Percentiles rank a stretch among this genome's conserved stretches.
phyloP scores from a whole-genome alignment of 1,140 invertebrate genomes.

The Archegozetes longisetosus region DNA sequence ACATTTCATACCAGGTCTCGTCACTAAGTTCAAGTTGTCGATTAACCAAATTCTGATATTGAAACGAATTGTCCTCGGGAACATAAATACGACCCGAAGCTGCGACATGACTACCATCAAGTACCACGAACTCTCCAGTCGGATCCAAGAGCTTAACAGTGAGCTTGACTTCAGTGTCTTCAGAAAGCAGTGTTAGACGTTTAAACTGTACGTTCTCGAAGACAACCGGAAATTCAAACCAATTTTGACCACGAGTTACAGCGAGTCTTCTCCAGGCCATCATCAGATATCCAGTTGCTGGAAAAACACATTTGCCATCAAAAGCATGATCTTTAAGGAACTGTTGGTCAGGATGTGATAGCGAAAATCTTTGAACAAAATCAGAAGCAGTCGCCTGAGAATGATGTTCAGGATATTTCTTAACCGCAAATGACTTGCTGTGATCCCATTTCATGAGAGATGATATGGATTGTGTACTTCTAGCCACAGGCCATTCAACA shows the following conservation, averaged over 20 bases:
- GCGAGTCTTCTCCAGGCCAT: conserved; percentile 84
- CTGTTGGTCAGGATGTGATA: conserved; percentile 44
- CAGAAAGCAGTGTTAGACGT: conserved; percentile 36
- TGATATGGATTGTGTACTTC: conserved; percentile 33
- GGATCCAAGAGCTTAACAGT: conserved; percentile 6
- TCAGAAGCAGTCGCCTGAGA: conserved; percentile 40
- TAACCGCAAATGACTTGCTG: conserved; percentile 48
- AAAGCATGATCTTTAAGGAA: conserved; percentile 74
- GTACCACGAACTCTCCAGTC: conserved; percentile 13
- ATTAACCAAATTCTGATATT: too few relatives aligned
- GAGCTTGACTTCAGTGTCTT: conserved; percentile 23
- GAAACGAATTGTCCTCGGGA: too few relatives aligned
- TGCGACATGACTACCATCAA: conserved; percentile 11
- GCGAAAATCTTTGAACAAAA: conserved; percentile 52
- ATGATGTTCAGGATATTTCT: conserved; percentile 36
- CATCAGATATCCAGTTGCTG: conserved; percentile 82
- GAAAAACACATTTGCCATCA: conserved; percentile 82
- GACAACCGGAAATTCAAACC: conserved; percentile 29
- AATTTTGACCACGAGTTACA: conserved; percentile 27
- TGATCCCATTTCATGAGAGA: conserved; percentile 38
- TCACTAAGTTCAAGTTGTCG: too few relatives aligned
- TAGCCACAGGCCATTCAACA: conserved; percentile 32
- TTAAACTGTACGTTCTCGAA: conserved; percentile 38
- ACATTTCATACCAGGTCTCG: too few relatives aligned
- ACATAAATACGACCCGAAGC: conserved; percentile 60